Evolutionary conservation across 2,797 vertebrate species (phyloP).

Genomic region (Tokudaia tokunoshimensis): DNA sequence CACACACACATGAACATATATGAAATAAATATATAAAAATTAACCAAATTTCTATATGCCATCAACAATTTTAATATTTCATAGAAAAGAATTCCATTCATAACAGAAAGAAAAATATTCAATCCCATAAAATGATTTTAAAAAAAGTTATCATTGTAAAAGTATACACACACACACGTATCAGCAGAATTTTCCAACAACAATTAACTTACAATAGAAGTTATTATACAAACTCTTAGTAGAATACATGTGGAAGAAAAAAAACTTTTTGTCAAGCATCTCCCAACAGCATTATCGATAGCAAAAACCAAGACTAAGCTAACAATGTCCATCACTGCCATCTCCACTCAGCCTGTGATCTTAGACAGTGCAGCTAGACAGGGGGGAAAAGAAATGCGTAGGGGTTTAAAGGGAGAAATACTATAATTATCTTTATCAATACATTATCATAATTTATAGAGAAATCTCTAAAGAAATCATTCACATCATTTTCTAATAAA

Average conservation of each 20-base stretch:
- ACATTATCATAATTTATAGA: neutral
- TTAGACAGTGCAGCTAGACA: neutral
- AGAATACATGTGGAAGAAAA: neutral
- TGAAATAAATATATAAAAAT: no score
- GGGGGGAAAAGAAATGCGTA: neutral
- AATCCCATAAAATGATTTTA: no score
- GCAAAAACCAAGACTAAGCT: neutral
- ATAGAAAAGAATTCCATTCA: no score
- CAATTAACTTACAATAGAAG: conserved; percentile 34
- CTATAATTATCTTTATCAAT: neutral
- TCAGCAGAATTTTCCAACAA: conserved; percentile 8
- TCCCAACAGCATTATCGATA: neutral
- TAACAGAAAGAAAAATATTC: no score
- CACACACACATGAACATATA: no score
- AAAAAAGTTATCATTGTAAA: no score
- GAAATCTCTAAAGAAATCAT: conserved; percentile 43
- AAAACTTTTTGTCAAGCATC: neutral
- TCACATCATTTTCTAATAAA: conserved; percentile 25
- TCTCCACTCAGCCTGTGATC: neutral
- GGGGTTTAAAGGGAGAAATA: neutral
- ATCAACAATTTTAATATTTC: no score
- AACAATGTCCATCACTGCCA: neutral
- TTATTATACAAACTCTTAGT: conserved; percentile 13
- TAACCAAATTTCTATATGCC: no score
- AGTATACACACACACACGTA: no score